phyloP scores from a whole-genome alignment of 2,113 vertebrate species.

The Lathamus discolor region DNA sequence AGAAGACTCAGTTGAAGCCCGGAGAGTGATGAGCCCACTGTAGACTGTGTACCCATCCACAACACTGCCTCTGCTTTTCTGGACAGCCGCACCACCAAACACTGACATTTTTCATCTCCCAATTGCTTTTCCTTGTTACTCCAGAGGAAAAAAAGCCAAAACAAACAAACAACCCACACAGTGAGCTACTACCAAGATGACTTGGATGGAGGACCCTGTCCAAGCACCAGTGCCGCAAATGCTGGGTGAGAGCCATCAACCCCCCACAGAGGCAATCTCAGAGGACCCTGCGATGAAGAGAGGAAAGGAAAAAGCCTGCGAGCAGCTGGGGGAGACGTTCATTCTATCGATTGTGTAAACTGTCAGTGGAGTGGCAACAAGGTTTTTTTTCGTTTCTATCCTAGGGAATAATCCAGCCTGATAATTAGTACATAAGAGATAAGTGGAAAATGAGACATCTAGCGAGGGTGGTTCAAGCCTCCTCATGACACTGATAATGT shows the following conservation, averaged over 20 bases:
- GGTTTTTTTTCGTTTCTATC: constrained; percentile 48
- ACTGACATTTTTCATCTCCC: neutral
- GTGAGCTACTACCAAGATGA: neutral
- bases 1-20: neutral
- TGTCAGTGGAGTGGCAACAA: constrained; percentile 47
- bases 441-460: constrained; percentile 53
- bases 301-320: constrained; percentile 23
- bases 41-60: neutral
- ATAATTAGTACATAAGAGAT: constrained; percentile 63
- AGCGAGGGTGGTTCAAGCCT: constrained; percentile 64
- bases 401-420: constrained; percentile 63
- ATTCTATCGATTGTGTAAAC: constrained; percentile 64
- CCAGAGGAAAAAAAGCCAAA: neutral
- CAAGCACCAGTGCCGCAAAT: neutral
- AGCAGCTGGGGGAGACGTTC: neutral
- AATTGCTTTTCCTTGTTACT: neutral
- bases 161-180: neutral
- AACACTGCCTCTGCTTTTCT: neutral
- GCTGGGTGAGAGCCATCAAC: neutral
- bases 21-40: neutral
- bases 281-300: neutral
- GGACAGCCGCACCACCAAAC: neutral
- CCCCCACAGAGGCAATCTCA: neutral
- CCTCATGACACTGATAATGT: constrained; percentile 62
- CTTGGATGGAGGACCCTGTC: neutral